phyloP scores from a whole-genome alignment of 2,113 vertebrate species.

The Oxygymnocypris stewartii region DNA sequence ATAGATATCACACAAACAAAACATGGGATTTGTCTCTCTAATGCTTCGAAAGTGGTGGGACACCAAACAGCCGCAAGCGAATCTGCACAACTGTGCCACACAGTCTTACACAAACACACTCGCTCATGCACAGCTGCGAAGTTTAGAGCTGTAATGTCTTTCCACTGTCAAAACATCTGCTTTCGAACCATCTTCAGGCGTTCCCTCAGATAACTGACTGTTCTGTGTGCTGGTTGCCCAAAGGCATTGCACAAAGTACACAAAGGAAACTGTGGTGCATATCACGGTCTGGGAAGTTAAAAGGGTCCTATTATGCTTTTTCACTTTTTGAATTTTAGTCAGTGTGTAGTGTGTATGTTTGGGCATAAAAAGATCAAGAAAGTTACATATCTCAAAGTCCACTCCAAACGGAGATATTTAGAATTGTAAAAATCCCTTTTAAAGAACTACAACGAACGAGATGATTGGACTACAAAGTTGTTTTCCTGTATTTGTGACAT shows the following conservation, averaged over 20 bases:
- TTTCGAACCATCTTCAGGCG: conserved; percentile 3
- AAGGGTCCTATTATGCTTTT: no score
- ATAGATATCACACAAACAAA: neutral
- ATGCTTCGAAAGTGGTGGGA: neutral
- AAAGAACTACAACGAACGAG: no score
- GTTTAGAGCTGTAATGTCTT: conserved; percentile 1
- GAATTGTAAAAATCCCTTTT: no score
- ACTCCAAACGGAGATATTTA: no score
- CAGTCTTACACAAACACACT: neutral
- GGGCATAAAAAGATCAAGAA: no score
- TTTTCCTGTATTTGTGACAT: no score
- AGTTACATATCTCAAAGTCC: no score
- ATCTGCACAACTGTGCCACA: neutral
- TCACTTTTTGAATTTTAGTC: no score
- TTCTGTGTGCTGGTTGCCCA: conserved; percentile 3
- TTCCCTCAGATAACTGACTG: conserved; percentile 11
- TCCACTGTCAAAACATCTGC: conserved; percentile 23
- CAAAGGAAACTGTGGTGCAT: neutral
- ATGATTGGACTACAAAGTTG: no score
- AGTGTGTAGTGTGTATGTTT: no score
- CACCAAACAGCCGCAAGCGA: neutral
- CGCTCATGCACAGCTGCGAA: neutral
- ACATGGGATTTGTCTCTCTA: neutral
- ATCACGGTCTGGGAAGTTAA: neutral
- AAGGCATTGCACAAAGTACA: neutral